phyloP scores from a whole-genome alignment of 1,140 invertebrate species.

The Drosophila pruinosa region DNA sequence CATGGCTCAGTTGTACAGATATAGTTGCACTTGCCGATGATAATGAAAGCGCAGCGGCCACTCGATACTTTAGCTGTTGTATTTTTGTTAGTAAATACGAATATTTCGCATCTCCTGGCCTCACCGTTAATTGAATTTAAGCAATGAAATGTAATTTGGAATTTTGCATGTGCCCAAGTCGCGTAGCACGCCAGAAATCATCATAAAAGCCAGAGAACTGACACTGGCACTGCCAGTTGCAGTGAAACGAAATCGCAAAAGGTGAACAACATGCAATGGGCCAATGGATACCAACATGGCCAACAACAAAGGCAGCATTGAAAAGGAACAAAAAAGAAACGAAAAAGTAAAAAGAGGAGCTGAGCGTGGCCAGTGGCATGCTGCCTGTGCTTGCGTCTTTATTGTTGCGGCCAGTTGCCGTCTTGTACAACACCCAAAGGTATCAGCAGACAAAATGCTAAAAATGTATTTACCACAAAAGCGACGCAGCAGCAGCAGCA shows the following conservation, averaged over 20 bases:
- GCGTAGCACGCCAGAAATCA: constrained; percentile 71
- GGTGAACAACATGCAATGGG: constrained; percentile 71
- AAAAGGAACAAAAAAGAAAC: constrained; percentile 11
- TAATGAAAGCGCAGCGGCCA: constrained; percentile 49
- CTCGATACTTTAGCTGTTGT: constrained; percentile 32
- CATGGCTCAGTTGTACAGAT: constrained; percentile 4
- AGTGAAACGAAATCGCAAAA: constrained; percentile 58
- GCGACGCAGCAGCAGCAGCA: constrained; percentile 35
- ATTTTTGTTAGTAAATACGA: constrained; percentile 15
- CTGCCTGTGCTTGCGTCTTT: constrained; percentile 64
- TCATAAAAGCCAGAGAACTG: constrained; percentile 38
- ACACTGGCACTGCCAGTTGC: constrained; percentile 12
- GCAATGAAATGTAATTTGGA: constrained; percentile 76
- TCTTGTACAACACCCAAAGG: constrained; percentile 80
- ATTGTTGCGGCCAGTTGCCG: constrained; percentile 58
- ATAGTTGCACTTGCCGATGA: constrained; percentile 18
- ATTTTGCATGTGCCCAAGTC: constrained; percentile 64
- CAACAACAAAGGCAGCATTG: constrained; percentile 15
- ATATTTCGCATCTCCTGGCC: constrained; percentile 34
- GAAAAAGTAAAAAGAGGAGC: neutral
- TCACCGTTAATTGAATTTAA: constrained; percentile 76
- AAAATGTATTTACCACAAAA: constrained; percentile 82
- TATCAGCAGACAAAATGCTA: constrained; percentile 81
- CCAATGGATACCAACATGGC: constrained; percentile 28
- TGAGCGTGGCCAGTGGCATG: constrained; percentile 67